Percentiles rank a stretch among this genome's conserved stretches.
phyloP scores from a whole-genome alignment of 1,140 invertebrate genomes.

The Mylabris phalerata region DNA sequence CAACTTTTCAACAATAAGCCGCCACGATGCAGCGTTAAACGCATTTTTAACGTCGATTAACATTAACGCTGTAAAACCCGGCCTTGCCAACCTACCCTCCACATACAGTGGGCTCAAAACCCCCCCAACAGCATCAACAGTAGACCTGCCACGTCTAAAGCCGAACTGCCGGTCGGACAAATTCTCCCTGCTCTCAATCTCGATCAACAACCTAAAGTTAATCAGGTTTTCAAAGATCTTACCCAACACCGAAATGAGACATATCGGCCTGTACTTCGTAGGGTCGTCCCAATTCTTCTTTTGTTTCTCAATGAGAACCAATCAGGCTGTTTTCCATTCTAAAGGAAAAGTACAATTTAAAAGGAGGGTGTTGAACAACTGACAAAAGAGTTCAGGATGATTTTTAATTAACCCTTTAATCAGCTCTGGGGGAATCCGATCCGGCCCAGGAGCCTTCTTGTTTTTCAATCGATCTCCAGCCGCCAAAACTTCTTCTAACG shows the following conservation, averaged over 20 bases:
- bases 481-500: background rate
- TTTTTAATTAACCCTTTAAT: background rate
- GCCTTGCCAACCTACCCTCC: too few relatives aligned
- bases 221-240: slow-evolving; percentile 4
- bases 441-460: slow-evolving; percentile 9
- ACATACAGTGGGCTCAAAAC: background rate
- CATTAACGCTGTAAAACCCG: too few relatives aligned
- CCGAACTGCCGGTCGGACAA: too few relatives aligned
- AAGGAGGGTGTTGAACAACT: background rate
- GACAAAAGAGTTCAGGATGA: background rate
- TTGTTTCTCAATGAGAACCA: too few relatives aligned
- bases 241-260: background rate
- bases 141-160: background rate
- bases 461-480: slow-evolving; percentile 1
- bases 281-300: too few relatives aligned
- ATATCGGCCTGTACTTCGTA: background rate
- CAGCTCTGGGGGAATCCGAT: background rate
- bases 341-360: background rate
- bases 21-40: too few relatives aligned
- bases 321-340: background rate
- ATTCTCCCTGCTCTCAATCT: background rate
- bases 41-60: too few relatives aligned
- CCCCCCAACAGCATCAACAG: background rate
- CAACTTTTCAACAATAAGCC: too few relatives aligned
- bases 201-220: background rate